Percentiles rank a stretch among this genome's conserved stretches.
Evolutionary conservation across 1,140 invertebrate species (phyloP).

Genomic region (Paralvinella palmiformis): DNA sequence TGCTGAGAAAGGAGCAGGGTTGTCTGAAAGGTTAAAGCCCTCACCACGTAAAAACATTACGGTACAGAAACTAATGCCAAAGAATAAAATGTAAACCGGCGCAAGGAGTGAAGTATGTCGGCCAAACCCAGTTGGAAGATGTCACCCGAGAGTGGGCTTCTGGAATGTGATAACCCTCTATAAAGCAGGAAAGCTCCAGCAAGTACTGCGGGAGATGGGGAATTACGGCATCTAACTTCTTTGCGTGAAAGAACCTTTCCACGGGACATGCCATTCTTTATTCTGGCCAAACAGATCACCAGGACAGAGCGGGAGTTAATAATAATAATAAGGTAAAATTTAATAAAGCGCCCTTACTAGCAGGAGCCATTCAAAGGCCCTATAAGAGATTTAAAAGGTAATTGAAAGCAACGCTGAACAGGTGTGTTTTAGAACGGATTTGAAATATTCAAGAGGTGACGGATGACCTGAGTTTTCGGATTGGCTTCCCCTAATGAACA

Average conservation of each 20-base stretch:
- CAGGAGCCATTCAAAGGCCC: too few species aligned
- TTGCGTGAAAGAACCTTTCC: too few species aligned
- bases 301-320: too few species aligned
- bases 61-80: constrained; percentile 4
- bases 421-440: too few species aligned
- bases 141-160: constrained; percentile 1
- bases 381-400: too few species aligned
- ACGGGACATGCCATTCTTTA: background rate
- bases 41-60: background rate
- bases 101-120: background rate
- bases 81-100: background rate
- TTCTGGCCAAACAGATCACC: background rate
- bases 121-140: background rate
- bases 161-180: background rate
- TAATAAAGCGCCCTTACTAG: too few species aligned
- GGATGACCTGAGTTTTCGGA: too few species aligned
- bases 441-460: too few species aligned
- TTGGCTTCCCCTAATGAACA: too few species aligned
- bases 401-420: too few species aligned
- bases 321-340: too few species aligned
- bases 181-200: background rate
- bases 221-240: background rate
- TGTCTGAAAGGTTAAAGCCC: background rate
- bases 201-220: constrained; percentile 1
- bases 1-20: background rate